Base-by-base conservation (phyloP, 2,888 invertebrate genomes). In the Alcis repandata region DNA sequence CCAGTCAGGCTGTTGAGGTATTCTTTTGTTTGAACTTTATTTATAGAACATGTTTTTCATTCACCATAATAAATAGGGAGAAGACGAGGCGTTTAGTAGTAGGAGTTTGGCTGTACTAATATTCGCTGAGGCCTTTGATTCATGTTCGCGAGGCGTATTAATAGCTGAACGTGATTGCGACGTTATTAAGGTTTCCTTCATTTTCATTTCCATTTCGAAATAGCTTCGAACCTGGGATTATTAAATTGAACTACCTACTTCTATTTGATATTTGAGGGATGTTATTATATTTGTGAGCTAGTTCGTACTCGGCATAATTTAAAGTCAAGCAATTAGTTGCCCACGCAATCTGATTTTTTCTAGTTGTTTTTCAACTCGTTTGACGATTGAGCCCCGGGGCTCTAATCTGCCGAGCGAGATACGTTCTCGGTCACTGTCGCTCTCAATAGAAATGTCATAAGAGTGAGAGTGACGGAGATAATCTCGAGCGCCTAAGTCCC, bases 81-180 rank as follows among this genome's bases (percentile, higher is more conserved):
- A n/a, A n/a, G n/a, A n/a, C 19, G 19, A 49, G 17, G 33, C 9
- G 49, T 10, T 11, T n/a, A n/a, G n/a, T n/a, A n/a, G 17, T 11
- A 38, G 19, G 13, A 52, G 36, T 38, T 52, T 38, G 13, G 17
- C 20, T 52, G 20, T 52, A n/a, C n/a, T n/a, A n/a, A n/a, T n/a
- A n/a, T 52, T 33, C 32, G 27, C 52, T 36, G 48, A 27, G 32
- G 8, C 19, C 56, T 11, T 15, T 11, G 41, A 32, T 15, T 54
- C 32, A 45, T 56, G 56, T 45, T 45, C n/a, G 10, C 6, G 41
- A 10, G 15, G 32, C 43, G 56, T 56, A 56, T 32, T 56, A 33
- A 45, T 56, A 56, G 56, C 43, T 9, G 2, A n/a, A 56, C 36
- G 38, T 51, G 56, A 51, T 63, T 57, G 51, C 49, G 49, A 38